Base-by-base conservation (phyloP, 2,888 invertebrate species). In the Kryphioiulus occultus region DNA sequence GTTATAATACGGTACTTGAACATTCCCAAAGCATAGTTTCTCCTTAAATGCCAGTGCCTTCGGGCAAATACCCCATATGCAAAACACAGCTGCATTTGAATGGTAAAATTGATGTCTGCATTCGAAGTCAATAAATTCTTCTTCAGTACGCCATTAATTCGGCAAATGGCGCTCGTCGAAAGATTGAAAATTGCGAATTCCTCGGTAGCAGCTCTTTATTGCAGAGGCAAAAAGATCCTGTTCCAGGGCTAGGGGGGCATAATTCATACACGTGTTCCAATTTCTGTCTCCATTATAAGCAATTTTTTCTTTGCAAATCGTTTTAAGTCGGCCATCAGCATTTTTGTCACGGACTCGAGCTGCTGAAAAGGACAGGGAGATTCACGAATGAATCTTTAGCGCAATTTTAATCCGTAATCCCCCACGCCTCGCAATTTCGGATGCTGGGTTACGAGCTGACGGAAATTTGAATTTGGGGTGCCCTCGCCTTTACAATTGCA, bases 231-330 rank as follows among this genome's bases (percentile, higher is more conserved):
- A n/a, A n/a, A n/a, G n/a, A 9, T 68, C 22, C 22, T 3, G 17
- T 44, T 44, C 44, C 15, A 44, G 44, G 44, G 44, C 26, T 9
- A 78, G 78, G 30, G 30, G 78, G 78, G 22, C 78, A 78, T 78
- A 78, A 78, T 78, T 78, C 78, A 78, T 78, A 78, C 53, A 53
- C 78, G 78, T 78, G 78, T 78, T 78, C 78, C 15, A 22, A 78
- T 78, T 78, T 30, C 78, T 78, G 78, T 78, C 78, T 30, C 78
- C 22, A 78, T 78, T 78, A 78, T 78, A 30, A 78, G 78, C 78
- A 78, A 78, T 78, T 78, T 78, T 78, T 30, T 53, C 53, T n/a
- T 53, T n/a, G 22, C 78, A 12, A 12, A 78, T 78, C 78, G 22
- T 78, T 78, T 30, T 78, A 78, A 78, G 78, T 78, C 78, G 10